A percentile compares a stretch with the other conserved stretches of the same genome.
Evolutionary conservation across 1,140 invertebrate species (phyloP).

Genomic region (Cyclargus thomasi): DNA sequence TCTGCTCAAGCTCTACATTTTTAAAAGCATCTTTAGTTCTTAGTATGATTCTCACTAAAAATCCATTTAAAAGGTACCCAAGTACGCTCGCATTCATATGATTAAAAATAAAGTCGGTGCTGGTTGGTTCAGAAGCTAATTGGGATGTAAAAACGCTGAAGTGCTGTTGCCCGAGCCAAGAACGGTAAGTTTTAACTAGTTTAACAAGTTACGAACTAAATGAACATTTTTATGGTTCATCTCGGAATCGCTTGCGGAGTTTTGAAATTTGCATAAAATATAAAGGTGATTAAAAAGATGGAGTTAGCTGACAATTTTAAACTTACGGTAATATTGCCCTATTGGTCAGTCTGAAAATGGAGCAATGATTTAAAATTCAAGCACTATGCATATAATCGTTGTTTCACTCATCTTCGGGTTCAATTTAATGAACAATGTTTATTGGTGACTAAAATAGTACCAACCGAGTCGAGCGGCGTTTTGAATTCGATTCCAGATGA

Average conservation of each 20-base stretch:
- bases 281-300: not conserved
- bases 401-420: too few species aligned
- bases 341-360: too few species aligned
- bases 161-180: not conserved
- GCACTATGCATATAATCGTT: too few species aligned
- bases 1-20: not conserved
- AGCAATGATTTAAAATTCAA: too few species aligned
- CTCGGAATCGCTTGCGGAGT: not conserved
- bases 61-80: not conserved
- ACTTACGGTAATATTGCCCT: too few species aligned
- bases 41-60: not conserved
- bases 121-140: not conserved
- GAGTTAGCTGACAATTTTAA: too few species aligned
- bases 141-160: not conserved
- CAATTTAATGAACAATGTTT: too few species aligned
- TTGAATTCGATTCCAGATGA: too few species aligned
- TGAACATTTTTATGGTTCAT: constrained; percentile 1
- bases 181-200: not conserved
- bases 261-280: not conserved
- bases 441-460: too few species aligned
- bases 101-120: not conserved
- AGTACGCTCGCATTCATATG: not conserved
- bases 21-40: not conserved
- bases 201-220: not conserved
- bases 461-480: too few species aligned